A percentile compares a stretch with the other conserved stretches of the same genome.
phyloP scores from a whole-genome alignment of 2,797 vertebrate genomes.

The Hozukius guyotensis region DNA sequence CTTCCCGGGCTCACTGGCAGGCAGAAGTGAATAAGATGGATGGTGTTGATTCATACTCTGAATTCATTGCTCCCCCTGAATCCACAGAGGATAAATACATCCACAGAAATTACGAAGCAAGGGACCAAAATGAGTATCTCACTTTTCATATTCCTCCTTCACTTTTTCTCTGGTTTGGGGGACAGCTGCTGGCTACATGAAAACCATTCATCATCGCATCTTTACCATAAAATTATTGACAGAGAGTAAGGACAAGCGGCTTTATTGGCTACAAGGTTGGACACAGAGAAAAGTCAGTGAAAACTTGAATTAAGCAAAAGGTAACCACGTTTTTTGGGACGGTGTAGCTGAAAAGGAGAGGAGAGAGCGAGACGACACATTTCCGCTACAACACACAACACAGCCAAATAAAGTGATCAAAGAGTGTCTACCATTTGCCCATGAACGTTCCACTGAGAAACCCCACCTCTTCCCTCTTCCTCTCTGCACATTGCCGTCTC shows the following conservation, averaged over 20 bases:
- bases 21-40: conserved; percentile 83
- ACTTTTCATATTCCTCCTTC: conserved; percentile 73
- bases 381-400: conserved; percentile 34
- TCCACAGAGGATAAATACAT: conserved; percentile 78
- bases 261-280: conserved; percentile 59
- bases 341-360: background rate
- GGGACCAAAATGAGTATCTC: conserved; percentile 76
- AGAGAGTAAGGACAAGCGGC: conserved; percentile 53
- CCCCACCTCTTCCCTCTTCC: conserved; percentile 67
- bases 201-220: conserved; percentile 80
- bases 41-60: conserved; percentile 81
- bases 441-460: conserved; percentile 68
- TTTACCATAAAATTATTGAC: conserved; percentile 77
- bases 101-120: conserved; percentile 75
- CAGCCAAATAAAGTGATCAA: conserved; percentile 76
- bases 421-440: conserved; percentile 62
- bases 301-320: conserved; percentile 30
- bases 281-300: conserved; percentile 56
- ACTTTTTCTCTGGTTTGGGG: conserved; percentile 45
- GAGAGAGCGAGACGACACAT: conserved; percentile 8
- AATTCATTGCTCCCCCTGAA: conserved; percentile 77
- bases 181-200: conserved; percentile 76
- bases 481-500: conserved; percentile 64
- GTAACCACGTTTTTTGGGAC: background rate
- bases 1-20: conserved; percentile 67